Conservation (phyloP, 1,140 invertebrate genomes). For the Armadillidium nasatum region DNA sequence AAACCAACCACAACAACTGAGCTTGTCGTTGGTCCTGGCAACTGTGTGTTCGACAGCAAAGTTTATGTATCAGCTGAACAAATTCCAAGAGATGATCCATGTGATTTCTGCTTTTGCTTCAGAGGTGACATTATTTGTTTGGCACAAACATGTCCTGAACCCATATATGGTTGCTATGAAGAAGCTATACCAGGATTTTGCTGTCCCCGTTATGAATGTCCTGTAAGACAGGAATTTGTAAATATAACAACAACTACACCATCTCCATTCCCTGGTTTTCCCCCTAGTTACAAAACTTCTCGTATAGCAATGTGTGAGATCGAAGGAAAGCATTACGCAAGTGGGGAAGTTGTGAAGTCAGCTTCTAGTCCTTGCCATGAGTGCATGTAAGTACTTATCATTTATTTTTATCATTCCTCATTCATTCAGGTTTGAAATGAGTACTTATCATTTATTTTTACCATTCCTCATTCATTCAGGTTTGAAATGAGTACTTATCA, state of each 20-base stretch:
- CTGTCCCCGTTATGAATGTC: constrained; percentile 89
- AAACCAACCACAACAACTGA: constrained; percentile 34
- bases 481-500: no score
- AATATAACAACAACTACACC: constrained; percentile 68
- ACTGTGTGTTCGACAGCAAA: constrained; percentile 83
- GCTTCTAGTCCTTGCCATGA: constrained; percentile 84
- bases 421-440: no score
- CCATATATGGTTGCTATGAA: constrained; percentile 81
- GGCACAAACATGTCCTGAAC: constrained; percentile 89
- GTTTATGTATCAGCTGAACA: constrained; percentile 90
- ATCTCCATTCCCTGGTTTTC: constrained; percentile 37
- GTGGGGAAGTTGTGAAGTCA: constrained; percentile 73
- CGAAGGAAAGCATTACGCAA: constrained; percentile 70
- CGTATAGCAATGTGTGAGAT: constrained; percentile 67
- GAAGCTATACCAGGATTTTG: constrained; percentile 89
- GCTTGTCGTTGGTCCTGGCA: constrained; percentile 68
- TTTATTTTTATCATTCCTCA: no score
- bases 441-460: no score
- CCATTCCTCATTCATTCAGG: no score
- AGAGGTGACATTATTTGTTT: constrained; percentile 90
- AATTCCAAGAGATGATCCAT: constrained; percentile 86
- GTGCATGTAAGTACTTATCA: constrained; percentile 71
- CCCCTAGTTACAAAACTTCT: constrained; percentile 22
- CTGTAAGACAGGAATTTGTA: constrained; percentile 66
- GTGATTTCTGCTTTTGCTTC: constrained; percentile 96